Evolutionary conservation across 2,113 vertebrate species (phyloP), one percentile per base, ranked within the genome.

Genomic region (Greenwoodochromis staneri): DNA sequence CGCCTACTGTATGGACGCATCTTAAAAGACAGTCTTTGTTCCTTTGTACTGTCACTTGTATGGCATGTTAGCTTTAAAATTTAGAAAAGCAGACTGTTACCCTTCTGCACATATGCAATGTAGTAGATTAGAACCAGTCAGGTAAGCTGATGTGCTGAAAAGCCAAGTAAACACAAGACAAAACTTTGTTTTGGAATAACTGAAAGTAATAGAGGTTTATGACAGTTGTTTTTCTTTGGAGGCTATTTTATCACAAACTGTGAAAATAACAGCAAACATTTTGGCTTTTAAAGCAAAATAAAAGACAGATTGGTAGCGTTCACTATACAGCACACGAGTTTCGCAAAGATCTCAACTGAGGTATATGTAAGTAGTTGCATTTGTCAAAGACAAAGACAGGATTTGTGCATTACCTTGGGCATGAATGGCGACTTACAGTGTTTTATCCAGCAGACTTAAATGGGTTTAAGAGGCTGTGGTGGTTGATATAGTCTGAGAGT

Each of bases 391-490:
- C 66, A 55, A 85, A 69, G 82, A 73, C 49, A 47, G 51, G 54
- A 53, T 91, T 89, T 85, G 91, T 88, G 76, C 55, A 93, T 66
- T 40, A 36, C 73, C 73, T 78, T 51, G 45, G 57, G 85, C 87
- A 83, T 87, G 87, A 91, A 88, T 85, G 89, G 81, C 82, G 90
- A 83, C 57, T 87, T 89, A 42, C 88, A 88, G 81, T 87, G 88
- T 94, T 94, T 90, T 89, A 93, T 94, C 80, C 81, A 54, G 71
- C 9, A 87, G 86, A 89, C 78, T 90, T 87, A 91, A 90, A 89
- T 83, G 61, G 87, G 51, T 92, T 89, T 84, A 87, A 88, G 86
- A 90, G 91, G 38, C 89, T 88, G 87, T 89, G 87, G 82, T 91
- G 21, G 73, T 85, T 86, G 89, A 92, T 91, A 86, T 87, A 90